Base-by-base conservation (phyloP, 2,797 vertebrate species). In the Eptatretus atami region DNA sequence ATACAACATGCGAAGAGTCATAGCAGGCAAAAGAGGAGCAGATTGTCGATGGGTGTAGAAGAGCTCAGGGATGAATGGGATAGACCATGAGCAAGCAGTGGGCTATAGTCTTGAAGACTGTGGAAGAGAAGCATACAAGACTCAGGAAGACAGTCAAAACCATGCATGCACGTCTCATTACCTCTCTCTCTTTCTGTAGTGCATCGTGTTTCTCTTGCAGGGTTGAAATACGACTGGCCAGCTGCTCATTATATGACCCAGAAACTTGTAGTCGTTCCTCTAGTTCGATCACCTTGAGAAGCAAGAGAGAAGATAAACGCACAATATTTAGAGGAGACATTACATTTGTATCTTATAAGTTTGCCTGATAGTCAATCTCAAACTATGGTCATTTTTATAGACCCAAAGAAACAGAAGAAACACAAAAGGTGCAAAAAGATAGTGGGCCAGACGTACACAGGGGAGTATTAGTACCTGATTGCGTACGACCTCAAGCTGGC, bases 161-260 rank as follows among this genome's bases (percentile, higher is more conserved):
- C 19, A 19, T 44, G 31, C 2, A 44, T 1, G 31, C 31, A 8
- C 31, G 6, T 44, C 31, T 2, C 57, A n/a, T 9, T 61, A 61
- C 85, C 78, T 84, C 82, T 70, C 81, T 83, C 72, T 90, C 84
- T 68, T 85, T 82, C 55, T 74, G 72, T 70, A 81, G 73, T 0
- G 74, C 75, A 3, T 86, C 77, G 11, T 77, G 82, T 70, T 86
- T 88, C 71, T 85, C 83, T 14, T 78, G 68, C 64, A 87, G 77
- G 70, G 81, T 84, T 65, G 73, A 79, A 71, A 77, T 86, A 72
- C 87, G 84, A 66, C 86, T 83, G 65, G 84, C 79, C 85, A 83
- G 86, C 66, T 83, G 83, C 73, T 88, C 85, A 1, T 82, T 82
- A 71, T 83, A 80, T 76, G 84, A 70, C 64, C 81, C 81, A 74